Evolutionary conservation across 2,797 vertebrate genomes (phyloP).

Genomic region (Tauraco hartlaubi): DNA sequence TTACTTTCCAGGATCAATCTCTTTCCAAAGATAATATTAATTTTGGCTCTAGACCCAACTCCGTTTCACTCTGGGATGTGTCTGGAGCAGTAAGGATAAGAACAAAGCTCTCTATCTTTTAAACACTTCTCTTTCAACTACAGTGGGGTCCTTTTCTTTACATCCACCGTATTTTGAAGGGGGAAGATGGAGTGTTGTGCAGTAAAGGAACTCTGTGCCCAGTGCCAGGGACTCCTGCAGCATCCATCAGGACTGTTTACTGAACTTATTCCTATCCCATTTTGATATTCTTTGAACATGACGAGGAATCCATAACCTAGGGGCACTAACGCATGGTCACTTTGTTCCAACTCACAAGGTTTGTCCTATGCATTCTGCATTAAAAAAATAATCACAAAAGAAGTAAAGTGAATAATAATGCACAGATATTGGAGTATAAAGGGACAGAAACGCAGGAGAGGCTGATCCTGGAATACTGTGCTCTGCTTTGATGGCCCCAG

Average conservation of each 20-base stretch:
- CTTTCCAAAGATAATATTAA: constrained; percentile 68
- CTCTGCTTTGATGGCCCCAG: neutral
- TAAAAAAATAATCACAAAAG: neutral
- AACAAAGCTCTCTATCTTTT: constrained; percentile 13
- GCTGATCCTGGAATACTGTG: neutral
- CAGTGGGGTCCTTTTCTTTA: neutral
- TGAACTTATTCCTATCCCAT: neutral
- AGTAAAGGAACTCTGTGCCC: neutral
- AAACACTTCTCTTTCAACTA: neutral
- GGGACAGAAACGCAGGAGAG: neutral
- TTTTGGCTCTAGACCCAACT: neutral
- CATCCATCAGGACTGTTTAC: neutral
- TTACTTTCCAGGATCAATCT: constrained; percentile 56
- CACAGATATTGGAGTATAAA: neutral
- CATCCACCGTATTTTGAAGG: neutral
- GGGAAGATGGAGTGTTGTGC: neutral
- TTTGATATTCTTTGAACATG: neutral
- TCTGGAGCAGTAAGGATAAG: constrained; percentile 14
- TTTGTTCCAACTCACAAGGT: neutral
- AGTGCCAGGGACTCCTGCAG: rapidly evolving
- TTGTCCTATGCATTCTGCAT: neutral
- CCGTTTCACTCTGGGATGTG: neutral
- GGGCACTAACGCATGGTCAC: too few species aligned
- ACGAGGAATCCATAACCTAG: neutral
- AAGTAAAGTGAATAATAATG: neutral